phyloP scores from a whole-genome alignment of 1,140 invertebrate genomes.

The Procambarus virginalis region DNA sequence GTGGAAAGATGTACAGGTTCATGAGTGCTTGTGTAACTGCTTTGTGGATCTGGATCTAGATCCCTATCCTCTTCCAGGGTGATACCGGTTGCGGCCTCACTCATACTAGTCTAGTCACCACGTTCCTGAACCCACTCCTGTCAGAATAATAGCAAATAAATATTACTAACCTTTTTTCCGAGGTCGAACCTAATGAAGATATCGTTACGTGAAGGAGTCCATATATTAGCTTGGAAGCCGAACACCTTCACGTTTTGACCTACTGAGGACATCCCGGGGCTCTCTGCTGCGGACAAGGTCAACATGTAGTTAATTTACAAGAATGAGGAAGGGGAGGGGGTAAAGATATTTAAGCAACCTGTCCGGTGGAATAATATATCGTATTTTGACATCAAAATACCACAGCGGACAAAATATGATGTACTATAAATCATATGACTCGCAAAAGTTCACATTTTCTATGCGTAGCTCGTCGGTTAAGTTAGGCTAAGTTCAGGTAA shows the following conservation, averaged over 20 bases:
- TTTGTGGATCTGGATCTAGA: neutral
- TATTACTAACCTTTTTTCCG: slow-evolving; percentile 3
- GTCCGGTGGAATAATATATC: too few relatives aligned
- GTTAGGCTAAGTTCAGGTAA: too few relatives aligned
- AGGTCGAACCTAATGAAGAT: slow-evolving; percentile 27
- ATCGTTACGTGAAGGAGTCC: slow-evolving; percentile 12
- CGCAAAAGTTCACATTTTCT: too few relatives aligned
- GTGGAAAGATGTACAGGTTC: too few relatives aligned
- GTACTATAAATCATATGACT: too few relatives aligned
- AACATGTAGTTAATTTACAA: neutral
- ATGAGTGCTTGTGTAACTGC: neutral
- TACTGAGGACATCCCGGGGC: neutral
- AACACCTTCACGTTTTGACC: slow-evolving; percentile 21
- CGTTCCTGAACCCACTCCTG: neutral
- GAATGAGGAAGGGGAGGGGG: too few relatives aligned
- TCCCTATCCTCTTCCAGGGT: neutral
- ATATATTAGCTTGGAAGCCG: slow-evolving; percentile 17
- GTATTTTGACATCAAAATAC: too few relatives aligned
- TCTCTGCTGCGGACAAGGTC: neutral
- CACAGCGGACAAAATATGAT: too few relatives aligned
- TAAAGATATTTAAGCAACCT: too few relatives aligned
- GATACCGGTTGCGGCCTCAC: neutral
- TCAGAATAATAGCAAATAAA: neutral
- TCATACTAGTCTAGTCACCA: neutral
- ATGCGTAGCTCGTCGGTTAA: too few relatives aligned